A percentile compares a stretch with the other conserved stretches of the same genome.
phyloP scores from a whole-genome alignment of 37 sponge, comb jelly and placozoan genomes.

The Theonella swinhoei region DNA sequence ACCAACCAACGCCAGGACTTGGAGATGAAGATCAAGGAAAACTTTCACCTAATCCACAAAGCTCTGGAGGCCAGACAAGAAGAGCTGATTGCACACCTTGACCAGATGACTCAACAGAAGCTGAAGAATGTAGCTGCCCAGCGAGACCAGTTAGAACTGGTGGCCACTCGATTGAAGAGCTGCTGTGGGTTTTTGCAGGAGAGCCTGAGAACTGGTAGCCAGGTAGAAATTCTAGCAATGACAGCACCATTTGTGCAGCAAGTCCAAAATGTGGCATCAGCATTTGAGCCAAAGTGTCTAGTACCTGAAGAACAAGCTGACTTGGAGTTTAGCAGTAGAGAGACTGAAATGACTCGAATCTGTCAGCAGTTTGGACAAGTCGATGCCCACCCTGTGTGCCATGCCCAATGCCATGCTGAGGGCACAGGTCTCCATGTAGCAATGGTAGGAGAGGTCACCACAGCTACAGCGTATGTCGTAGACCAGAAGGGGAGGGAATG shows the following conservation, averaged over 20 bases:
- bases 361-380: slow-evolving; percentile 10
- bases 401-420: background rate
- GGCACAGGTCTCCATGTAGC: slow-evolving; percentile 8
- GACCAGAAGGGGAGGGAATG: background rate
- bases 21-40: background rate
- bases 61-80: slow-evolving; percentile 18
- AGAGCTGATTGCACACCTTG: slow-evolving; percentile 12
- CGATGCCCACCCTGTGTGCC: background rate
- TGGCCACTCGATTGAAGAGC: slow-evolving; percentile 29
- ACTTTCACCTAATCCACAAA: slow-evolving; percentile 15
- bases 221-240: slow-evolving; percentile 40
- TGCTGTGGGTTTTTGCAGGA: slow-evolving; percentile 17
- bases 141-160: slow-evolving; percentile 18
- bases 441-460: slow-evolving; percentile 1
- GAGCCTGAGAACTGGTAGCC: slow-evolving; percentile 27
- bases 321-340: background rate
- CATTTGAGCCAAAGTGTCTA: slow-evolving; percentile 3
- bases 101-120: slow-evolving; percentile 16
- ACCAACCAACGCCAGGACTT: slow-evolving; percentile 17
- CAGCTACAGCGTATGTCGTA: background rate
- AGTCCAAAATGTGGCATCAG: slow-evolving; percentile 4
- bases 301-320: background rate
- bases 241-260: slow-evolving; percentile 8
- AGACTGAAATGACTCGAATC: background rate
- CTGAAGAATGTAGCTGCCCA: slow-evolving; percentile 29